Conservation (phyloP, 2,797 vertebrate species). For the Vespertilio murinus region DNA sequence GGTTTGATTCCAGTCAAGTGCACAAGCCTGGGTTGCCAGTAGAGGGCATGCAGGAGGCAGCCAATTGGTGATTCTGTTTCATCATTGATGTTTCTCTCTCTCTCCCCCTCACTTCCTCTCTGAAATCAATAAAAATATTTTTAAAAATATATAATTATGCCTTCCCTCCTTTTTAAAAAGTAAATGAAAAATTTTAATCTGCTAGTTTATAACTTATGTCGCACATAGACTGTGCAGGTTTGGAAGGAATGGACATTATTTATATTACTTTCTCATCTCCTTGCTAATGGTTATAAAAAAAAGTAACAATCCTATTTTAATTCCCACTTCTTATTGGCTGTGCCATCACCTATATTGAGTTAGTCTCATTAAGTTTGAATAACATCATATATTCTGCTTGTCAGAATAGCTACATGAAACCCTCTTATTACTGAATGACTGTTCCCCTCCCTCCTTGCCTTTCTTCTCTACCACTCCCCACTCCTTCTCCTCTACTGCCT, state of each 20-base stretch:
- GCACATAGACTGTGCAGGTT: background rate
- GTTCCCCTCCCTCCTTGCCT: rapidly evolving
- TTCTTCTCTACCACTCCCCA: background rate
- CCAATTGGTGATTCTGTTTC: no score
- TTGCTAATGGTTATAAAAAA: background rate
- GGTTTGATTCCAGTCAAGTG: no score
- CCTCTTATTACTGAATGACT: background rate
- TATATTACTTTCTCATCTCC: background rate
- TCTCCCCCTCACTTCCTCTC: no score
- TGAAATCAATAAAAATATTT: no score
- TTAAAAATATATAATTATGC: no score
- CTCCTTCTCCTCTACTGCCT: no score
- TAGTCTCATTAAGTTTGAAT: background rate
- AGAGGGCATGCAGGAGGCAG: no score
- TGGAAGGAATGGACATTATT: background rate
- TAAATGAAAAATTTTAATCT: background rate
- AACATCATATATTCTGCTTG: background rate
- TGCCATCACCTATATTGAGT: background rate
- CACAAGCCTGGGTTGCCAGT: no score
- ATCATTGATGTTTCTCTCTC: no score
- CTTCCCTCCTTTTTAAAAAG: no score
- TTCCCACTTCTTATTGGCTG: background rate
- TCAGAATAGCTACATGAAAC: background rate
- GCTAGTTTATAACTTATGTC: background rate
- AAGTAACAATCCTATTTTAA: background rate